Evolutionary conservation across 1,140 invertebrate genomes (phyloP), one percentile per base, ranked within the genome.

Genomic region (Dendrolimus punctatus): DNA sequence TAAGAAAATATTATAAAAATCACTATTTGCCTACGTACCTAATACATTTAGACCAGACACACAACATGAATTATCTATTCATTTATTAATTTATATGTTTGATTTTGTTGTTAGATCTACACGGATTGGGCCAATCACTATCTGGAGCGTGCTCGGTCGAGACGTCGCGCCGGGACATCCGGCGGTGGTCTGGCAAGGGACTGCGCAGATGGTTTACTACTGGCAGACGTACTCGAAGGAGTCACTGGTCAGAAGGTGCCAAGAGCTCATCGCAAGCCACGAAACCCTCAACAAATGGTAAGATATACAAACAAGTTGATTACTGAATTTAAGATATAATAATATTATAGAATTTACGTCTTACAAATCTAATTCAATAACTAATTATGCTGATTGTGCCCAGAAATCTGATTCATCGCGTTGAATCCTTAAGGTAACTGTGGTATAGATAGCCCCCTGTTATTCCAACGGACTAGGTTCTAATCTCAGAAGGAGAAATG

Each of bases 121-220:
- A 98, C 96, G 37, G 96, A 98, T 84, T 99, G 97, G 97, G 96
- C 96, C 37, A 99, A 99, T 87, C 96, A 98, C 76, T 99, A 99
- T 81, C 85, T 99, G 88, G 96, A 98, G 81, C 95, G 96, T 76
- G 93, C 93, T 40, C 91, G 94, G 52, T 95, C 93, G 56, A 95
- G 95, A 64, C 91, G 93, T 54, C 91, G 94, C 61, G 95, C 97
- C 53, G 90, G 91, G 53, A 94, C 95, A 79, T 87, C 84, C 6
- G 90, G 90, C 49, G 95, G 95, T 81, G 88, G 87, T 8, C 90
- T 99, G 39, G 95, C 96, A 47, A 89, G 91, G 42, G 97, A 98
- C 82, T 93, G 98, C 71, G 92, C 93, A 8, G 97, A 98, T 90
- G 97, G 96, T 7, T 91, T 97, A 6, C 88, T 98, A 5, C 88